These are phyloP conservation scores for Hypomecis atomaria DNA, from an alignment of 2,888 invertebrate species.

Conservation along the genomic window DNA sequence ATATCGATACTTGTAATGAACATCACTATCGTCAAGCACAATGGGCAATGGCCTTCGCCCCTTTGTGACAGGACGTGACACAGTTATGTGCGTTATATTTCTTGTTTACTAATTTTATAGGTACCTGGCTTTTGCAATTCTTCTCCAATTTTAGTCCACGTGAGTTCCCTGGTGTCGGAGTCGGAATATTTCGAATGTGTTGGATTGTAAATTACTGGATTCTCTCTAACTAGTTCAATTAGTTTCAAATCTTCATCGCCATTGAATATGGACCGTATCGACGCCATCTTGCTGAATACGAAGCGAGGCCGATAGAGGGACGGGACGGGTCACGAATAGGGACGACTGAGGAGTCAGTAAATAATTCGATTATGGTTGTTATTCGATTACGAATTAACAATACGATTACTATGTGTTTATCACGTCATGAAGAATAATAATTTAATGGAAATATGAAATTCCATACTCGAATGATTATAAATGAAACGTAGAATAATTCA, in stretches of 20 bases:
- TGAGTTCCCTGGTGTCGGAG: conserved; percentile 66
- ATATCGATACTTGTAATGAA: conserved; percentile 3
- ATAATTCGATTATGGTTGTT: conserved; percentile 2
- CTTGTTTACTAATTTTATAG: conserved; percentile 28
- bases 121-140: conserved; percentile 67
- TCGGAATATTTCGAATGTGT: conserved; percentile 68
- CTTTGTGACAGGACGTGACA: too few relatives aligned
- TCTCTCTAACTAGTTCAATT: conserved; percentile 65
- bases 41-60: not conserved
- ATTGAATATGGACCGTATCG: not conserved
- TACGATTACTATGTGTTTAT: not conserved
- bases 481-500: too few relatives aligned
- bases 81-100: too few relatives aligned
- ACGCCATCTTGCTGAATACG: conserved; percentile 1
- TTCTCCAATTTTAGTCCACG: conserved; percentile 77
- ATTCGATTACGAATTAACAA: not conserved
- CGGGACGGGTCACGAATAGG: conserved; percentile 40
- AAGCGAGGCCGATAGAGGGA: conserved; percentile 35
- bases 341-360: conserved; percentile 4
- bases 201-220: conserved; percentile 65
- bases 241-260: conserved; percentile 58
- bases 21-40: conserved; percentile 5
- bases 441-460: too few relatives aligned
- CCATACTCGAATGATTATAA: too few relatives aligned
- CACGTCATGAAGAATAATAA: not conserved